Percentiles rank a stretch among this genome's conserved stretches.
phyloP scores from a whole-genome alignment of 2,888 invertebrate species.

The Dinocampus coccinellae region DNA sequence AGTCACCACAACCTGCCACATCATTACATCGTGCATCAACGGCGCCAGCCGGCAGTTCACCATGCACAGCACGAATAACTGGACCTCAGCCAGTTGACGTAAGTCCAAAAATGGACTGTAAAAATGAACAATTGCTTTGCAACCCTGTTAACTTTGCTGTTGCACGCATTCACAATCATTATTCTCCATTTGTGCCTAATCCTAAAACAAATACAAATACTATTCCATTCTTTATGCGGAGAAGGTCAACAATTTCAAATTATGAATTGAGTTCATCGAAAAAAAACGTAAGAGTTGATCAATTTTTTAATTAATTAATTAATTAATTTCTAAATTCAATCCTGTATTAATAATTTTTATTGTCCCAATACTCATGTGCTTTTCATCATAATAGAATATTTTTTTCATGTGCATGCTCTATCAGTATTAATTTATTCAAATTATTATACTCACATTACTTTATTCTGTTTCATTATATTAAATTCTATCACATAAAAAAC shows the following conservation, averaged over 20 bases:
- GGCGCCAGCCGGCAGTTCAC: slow-evolving; percentile 70
- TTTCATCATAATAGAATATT: neutral
- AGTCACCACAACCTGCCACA: slow-evolving; percentile 59
- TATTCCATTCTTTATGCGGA: slow-evolving; percentile 14
- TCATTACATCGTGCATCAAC: slow-evolving; percentile 66
- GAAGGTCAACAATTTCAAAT: slow-evolving; percentile 11
- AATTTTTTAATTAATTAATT: slow-evolving; percentile 3
- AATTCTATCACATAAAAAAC: neutral
- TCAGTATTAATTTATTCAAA: neutral
- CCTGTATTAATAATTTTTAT: neutral
- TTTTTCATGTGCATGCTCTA: neutral
- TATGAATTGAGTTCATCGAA: slow-evolving; percentile 25
- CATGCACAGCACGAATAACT: slow-evolving; percentile 80
- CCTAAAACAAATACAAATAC: slow-evolving; percentile 10
- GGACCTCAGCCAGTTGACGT: slow-evolving; percentile 92
- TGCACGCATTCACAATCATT: slow-evolving; percentile 22
- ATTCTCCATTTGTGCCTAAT: slow-evolving; percentile 22
- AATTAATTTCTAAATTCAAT: slow-evolving; percentile 18
- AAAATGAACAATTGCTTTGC: slow-evolving; percentile 14
- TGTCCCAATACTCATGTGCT: neutral
- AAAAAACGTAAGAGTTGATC: slow-evolving; percentile 29
- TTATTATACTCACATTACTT: neutral
- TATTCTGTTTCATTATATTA: neutral
- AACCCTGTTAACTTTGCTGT: slow-evolving; percentile 21
- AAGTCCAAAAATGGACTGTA: slow-evolving; percentile 68